Evolutionary conservation across 2,888 invertebrate genomes (phyloP), one percentile per base, ranked within the genome.

Genomic region (Gymnoscelis rufifasciata): DNA sequence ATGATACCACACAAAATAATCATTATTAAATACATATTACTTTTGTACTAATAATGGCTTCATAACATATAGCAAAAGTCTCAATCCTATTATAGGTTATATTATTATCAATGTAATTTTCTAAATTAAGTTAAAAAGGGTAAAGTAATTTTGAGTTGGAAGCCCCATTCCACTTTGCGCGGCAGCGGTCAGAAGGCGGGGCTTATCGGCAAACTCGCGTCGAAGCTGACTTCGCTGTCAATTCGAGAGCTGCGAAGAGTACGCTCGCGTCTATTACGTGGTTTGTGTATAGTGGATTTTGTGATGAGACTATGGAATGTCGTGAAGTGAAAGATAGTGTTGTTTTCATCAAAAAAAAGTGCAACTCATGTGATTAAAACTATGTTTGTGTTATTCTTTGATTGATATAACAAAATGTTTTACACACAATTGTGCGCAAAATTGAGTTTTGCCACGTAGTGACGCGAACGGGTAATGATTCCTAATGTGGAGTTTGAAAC

Each of bases 401-500:
- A 76, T 87, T 86, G 84, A 75, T 69, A 68, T 68, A 76, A 76
- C 79, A 88, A 88, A 82, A 89, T 89, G 88, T 84, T 87, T 81
- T 71, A 68, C 76, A 82, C 83, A 82, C 83, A 74, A 78, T 79
- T 80, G 75, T 76, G 84, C 84, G 87, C 81, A 83, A 86, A 88
- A 86, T 88, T 88, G 83, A 78, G 88, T 83, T 88, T 87, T 88
- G 88, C 88, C 88, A 88, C 88, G 88, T 89, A 89, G 88, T 87
- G 88, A 87, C 86, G 89, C 88, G 88, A 88, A 89, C 89, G 90
- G 90, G 90, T 90, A 90, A 90, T 89, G 90, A 91, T 92, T 91
- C 93, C 93, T 93, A 93, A 95, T 95, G 95, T 94, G 94, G 95
- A 94, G 93, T 93, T 93, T 91, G 93, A 94, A 93, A 94, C 95